Percentiles rank a stretch among this genome's conserved stretches.
phyloP scores from a whole-genome alignment of 1,140 invertebrate species.

The Myzus persicae region DNA sequence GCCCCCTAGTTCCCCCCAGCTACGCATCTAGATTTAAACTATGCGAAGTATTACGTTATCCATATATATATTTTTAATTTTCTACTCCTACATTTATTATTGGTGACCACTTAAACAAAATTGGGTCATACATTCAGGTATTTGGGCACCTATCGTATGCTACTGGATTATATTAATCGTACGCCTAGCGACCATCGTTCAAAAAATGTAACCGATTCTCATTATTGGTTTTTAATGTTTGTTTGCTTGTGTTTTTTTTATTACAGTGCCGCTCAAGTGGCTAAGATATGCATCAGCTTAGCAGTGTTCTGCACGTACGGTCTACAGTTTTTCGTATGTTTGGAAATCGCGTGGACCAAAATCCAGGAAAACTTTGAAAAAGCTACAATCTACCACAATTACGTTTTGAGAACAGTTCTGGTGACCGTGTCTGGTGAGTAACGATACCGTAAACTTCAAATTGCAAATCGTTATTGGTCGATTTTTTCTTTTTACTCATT shows the following conservation, averaged over 20 bases:
- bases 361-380: slow-evolving; percentile 77
- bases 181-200: not conserved
- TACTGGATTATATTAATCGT: too few relatives aligned
- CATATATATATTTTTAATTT: too few relatives aligned
- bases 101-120: too few relatives aligned
- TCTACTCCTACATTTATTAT: too few relatives aligned
- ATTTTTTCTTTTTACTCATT: too few relatives aligned
- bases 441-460: too few relatives aligned
- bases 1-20: too few relatives aligned
- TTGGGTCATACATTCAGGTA: too few relatives aligned
- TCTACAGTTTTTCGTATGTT: slow-evolving; percentile 95
- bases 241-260: slow-evolving; percentile 59
- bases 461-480: too few relatives aligned
- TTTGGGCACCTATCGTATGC: too few relatives aligned
- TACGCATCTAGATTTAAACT: too few relatives aligned
- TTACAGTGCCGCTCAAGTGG: slow-evolving; percentile 80
- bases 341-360: slow-evolving; percentile 80
- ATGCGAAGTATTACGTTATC: too few relatives aligned
- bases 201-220: not conserved
- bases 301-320: slow-evolving; percentile 93
- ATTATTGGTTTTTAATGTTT: not conserved
- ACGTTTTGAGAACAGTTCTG: slow-evolving; percentile 74
- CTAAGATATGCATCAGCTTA: slow-evolving; percentile 85
- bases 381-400: slow-evolving; percentile 76
- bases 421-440: slow-evolving; percentile 64